Evolutionary conservation across 2,113 vertebrate genomes (phyloP).

Genomic region (Lepus timidus): DNA sequence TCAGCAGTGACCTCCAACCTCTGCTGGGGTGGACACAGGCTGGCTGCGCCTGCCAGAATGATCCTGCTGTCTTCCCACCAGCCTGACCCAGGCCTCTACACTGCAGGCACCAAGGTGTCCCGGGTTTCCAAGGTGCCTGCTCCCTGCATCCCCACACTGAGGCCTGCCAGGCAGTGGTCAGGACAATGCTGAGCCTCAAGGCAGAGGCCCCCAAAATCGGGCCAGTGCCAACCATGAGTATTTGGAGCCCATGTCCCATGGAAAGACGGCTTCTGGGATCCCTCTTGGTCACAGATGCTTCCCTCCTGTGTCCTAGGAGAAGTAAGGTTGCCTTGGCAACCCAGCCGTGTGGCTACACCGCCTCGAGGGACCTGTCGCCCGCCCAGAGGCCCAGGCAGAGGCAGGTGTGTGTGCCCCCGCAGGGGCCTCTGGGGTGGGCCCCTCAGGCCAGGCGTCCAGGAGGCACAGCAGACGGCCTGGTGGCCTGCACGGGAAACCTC

Average conservation of each 20-base stretch:
- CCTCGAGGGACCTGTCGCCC: constrained; percentile 59
- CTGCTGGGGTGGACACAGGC: not conserved
- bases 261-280: constrained; percentile 67
- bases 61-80: not conserved
- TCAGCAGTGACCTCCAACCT: too few species aligned
- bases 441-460: not conserved
- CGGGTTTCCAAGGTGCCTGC: not conserved
- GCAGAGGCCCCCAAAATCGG: not conserved
- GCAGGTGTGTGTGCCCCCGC: not conserved
- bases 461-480: not conserved
- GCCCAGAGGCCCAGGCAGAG: not conserved
- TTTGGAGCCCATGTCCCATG: constrained; percentile 70
- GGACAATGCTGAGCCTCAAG: not conserved
- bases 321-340: constrained; percentile 71
- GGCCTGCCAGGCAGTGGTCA: not conserved
- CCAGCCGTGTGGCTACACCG: not conserved
- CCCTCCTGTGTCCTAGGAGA: constrained; percentile 57
- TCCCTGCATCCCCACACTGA: not conserved
- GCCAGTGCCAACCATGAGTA: constrained; percentile 59
- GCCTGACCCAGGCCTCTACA: not conserved
- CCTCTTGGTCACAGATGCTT: constrained; percentile 57
- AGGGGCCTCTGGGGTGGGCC: not conserved
- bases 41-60: not conserved
- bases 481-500: not conserved
- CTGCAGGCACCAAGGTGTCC: rapidly evolving